Base-by-base conservation (phyloP, 2,888 invertebrate species). In the Diarsia brunnea region DNA sequence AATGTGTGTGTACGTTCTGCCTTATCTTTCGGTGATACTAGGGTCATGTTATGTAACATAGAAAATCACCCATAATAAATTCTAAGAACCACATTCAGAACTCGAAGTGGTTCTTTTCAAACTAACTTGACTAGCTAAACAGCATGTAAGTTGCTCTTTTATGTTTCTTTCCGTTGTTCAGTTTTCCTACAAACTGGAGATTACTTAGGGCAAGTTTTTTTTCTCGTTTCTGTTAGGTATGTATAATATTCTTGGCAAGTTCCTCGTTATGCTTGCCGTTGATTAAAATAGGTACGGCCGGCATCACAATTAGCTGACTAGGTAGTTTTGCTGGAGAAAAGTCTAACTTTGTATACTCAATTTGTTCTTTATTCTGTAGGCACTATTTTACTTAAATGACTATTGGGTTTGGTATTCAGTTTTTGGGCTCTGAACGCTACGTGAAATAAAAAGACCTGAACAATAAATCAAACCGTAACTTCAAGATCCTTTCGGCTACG, bases 211-310 rank as follows among this genome's bases (percentile, higher is more conserved):
- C 65, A 68, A 67, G 31, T 66, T 77, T 73, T 71, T 64, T 83
- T 66, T 58, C 47, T 64, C 61, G 27, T 67, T 66, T 21, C 27
- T 43, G 73, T 71, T 67, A 14, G 3, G 14, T 73, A 77, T 45
- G 63, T 71, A 75, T 53, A 73, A 78, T 73, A 78, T 85, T 75
- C 69, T 75, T 60, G 71, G 55, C 77, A 75, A 85, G 69, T 78
- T 72, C 43, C 71, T 84, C 71, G 69, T 75, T 80, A 70, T 45
- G 53, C 58, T 61, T 49, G 60, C 31, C 63, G 68, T 71, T 84
- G 85, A 83, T 83, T 83, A 84, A 86, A 84, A 81, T 61, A 38
- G 69, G 63, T 71, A 77, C 49, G n/a, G 72, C 75, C 49, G 68
- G 74, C 70, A 80, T 55, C 38, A 31, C 55, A 84, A 77, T 51